A percentile compares a stretch with the other conserved stretches of the same genome.
Conservation (phyloP, 2,888 invertebrate species). For the Stomorhina lunata region DNA sequence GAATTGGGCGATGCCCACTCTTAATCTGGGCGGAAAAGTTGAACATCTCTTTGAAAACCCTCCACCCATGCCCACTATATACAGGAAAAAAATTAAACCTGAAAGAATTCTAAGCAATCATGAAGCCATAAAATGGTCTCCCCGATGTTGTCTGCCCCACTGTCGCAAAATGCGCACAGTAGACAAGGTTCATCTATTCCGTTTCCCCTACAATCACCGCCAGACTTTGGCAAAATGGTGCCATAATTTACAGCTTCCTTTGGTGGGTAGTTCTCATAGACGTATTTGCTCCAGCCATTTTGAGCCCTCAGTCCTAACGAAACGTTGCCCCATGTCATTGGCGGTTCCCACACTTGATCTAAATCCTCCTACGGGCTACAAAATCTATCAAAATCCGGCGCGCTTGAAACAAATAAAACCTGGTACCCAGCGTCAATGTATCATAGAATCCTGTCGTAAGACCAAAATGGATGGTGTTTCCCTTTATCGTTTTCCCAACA, state of each 20-base stretch:
- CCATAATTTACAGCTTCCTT: slow-evolving; percentile 74
- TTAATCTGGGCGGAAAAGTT: slow-evolving; percentile 73
- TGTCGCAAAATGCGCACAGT: slow-evolving; percentile 74
- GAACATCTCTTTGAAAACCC: slow-evolving; percentile 76
- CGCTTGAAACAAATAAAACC: slow-evolving; percentile 73
- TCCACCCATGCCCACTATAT: slow-evolving; percentile 62
- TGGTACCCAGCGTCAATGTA: slow-evolving; percentile 73
- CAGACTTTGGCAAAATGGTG: slow-evolving; percentile 76
- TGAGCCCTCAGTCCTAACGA: slow-evolving; percentile 75
- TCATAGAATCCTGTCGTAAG: slow-evolving; percentile 73
- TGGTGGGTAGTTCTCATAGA: slow-evolving; percentile 74
- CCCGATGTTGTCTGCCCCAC: slow-evolving; percentile 75
- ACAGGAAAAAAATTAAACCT: slow-evolving; percentile 58
- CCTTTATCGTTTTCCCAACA: slow-evolving; percentile 75
- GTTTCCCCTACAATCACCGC: slow-evolving; percentile 74
- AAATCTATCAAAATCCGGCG: slow-evolving; percentile 76
- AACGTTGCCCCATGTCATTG: slow-evolving; percentile 74
- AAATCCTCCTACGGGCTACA: slow-evolving; percentile 73
- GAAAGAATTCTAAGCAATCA: slow-evolving; percentile 31
- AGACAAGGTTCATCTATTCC: slow-evolving; percentile 75
- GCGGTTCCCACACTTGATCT: slow-evolving; percentile 75
- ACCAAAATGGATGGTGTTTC: slow-evolving; percentile 73
- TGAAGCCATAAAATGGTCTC: slow-evolving; percentile 72
- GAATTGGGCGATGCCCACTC: slow-evolving; percentile 75
- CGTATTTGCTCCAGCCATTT: slow-evolving; percentile 74